phyloP scores from a whole-genome alignment of 2,113 vertebrate species.

The Thalassoma bifasciatum region DNA sequence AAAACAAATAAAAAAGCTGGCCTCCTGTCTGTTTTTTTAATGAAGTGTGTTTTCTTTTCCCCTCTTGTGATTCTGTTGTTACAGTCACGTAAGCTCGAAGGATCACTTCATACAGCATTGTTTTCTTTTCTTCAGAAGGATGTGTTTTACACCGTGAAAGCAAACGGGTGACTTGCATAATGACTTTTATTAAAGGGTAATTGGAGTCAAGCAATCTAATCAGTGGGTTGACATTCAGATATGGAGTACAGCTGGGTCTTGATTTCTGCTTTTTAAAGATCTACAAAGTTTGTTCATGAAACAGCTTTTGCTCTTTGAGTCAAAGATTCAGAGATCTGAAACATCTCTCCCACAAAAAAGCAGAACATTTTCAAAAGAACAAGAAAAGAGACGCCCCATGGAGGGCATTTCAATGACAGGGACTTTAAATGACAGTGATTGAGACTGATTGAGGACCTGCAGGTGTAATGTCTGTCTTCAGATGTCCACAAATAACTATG shows the following conservation, averaged over 20 bases:
- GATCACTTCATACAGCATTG: background rate
- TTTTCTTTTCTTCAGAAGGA: background rate
- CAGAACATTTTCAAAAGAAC: background rate
- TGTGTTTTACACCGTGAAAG: background rate
- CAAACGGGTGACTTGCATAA: background rate
- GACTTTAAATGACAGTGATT: background rate
- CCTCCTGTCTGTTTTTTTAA: background rate
- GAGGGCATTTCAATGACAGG: background rate
- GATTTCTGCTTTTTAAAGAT: background rate
- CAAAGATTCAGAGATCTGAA: background rate
- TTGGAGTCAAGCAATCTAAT: constrained; percentile 25
- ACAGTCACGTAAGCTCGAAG: background rate
- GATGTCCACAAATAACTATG: background rate
- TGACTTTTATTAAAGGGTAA: constrained; percentile 25
- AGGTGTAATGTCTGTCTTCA: background rate
- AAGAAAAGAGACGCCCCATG: background rate
- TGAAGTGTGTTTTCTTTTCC: background rate
- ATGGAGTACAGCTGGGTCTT: background rate
- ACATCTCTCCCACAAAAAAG: too few relatives aligned
- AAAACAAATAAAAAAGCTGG: too few relatives aligned
- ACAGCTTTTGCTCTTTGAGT: background rate
- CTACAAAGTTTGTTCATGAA: background rate
- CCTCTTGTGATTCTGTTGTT: background rate
- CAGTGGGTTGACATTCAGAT: constrained; percentile 26
- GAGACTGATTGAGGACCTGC: background rate